Evolutionary conservation across 2,797 vertebrate species (phyloP).

Genomic region (Sphaeramia orbicularis): DNA sequence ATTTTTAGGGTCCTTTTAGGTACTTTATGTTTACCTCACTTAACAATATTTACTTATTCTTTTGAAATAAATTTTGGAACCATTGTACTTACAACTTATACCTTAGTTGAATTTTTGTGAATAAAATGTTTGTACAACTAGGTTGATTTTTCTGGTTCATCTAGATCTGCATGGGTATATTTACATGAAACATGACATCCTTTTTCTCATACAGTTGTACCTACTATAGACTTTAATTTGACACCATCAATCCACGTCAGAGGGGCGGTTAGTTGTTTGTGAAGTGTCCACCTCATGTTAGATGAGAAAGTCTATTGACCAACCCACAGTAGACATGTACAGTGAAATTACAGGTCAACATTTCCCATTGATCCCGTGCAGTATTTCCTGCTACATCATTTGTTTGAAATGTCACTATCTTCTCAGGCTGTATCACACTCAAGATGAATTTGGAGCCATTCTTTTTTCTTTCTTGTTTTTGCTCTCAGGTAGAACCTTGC

Average conservation of each 20-base stretch:
- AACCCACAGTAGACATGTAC: slow-evolving; percentile 7
- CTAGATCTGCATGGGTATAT: slow-evolving; percentile 15
- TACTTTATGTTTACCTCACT: no score
- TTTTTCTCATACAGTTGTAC: slow-evolving; percentile 8
- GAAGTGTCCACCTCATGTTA: no score
- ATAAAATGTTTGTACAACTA: no score
- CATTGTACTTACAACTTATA: no score
- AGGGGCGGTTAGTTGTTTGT: slow-evolving; percentile 4
- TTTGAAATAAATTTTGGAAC: no score
- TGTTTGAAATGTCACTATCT: slow-evolving; percentile 45
- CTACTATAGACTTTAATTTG: background rate
- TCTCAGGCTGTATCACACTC: slow-evolving; percentile 12
- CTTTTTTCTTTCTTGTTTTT: slow-evolving; percentile 3
- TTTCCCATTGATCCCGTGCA: slow-evolving; percentile 30
- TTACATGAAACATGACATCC: slow-evolving; percentile 4
- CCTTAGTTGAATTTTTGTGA: no score
- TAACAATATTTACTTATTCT: no score
- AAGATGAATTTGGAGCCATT: slow-evolving; percentile 43
- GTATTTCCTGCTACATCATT: slow-evolving; percentile 23
- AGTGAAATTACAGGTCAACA: slow-evolving; percentile 14
- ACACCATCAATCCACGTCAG: background rate
- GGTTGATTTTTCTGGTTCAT: background rate
- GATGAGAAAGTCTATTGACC: slow-evolving; percentile 26
- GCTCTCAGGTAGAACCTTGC: slow-evolving; percentile 13
- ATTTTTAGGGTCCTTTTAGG: no score